Base-by-base conservation (phyloP, 2,888 invertebrate genomes). In the Stegophylla sp. region DNA sequence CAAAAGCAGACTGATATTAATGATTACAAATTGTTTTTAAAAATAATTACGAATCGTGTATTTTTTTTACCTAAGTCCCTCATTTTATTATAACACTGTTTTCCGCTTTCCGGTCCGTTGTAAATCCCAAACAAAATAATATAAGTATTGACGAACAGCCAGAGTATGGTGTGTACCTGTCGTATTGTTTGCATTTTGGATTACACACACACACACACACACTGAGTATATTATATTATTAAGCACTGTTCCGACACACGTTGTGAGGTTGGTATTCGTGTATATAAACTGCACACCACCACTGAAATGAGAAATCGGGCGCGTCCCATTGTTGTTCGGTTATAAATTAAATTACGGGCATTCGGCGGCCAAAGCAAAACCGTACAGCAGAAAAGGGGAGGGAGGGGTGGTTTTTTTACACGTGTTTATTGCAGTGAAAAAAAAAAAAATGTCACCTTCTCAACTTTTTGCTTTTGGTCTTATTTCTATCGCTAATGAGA, bases 291-390 rank as follows among this genome's bases (percentile, higher is more conserved):
- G n/a, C n/a, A n/a, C n/a, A n/a, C n/a, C 34, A 15, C 64, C 23
- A 76, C 41, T 53, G 53, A 76, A 76, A 66, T 51, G 75, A 76
- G 75, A 76, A 66, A 76, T 41, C 64, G 20, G 17, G 20, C 41
- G 20, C 4, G 23, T 41, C 28, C 76, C 13, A 53, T 76, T 76
- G 56, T 76, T 20, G 66, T 76, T 66, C 43, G 13, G 64, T 66
- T 66, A 76, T 76, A 76, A 66, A 76, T 76, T 76, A 56, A 73
- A 61, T 73, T 73, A 45, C 61, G 9, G 12, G 26, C 20, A n/a
- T n/a, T 20, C 20, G n/a, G 0, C n/a, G 15, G 28, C 7, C 2
- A 45, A 61, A 73, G 1, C 23, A 10, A 56, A 23, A 69, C 28
- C 45, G 45, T 34, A 73, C 13, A 45, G 26, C 13, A 45, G 26